These are phyloP conservation scores for Cyanistes caeruleus DNA, from an alignment of 2,113 vertebrate genomes.

Conservation along the genomic window DNA sequence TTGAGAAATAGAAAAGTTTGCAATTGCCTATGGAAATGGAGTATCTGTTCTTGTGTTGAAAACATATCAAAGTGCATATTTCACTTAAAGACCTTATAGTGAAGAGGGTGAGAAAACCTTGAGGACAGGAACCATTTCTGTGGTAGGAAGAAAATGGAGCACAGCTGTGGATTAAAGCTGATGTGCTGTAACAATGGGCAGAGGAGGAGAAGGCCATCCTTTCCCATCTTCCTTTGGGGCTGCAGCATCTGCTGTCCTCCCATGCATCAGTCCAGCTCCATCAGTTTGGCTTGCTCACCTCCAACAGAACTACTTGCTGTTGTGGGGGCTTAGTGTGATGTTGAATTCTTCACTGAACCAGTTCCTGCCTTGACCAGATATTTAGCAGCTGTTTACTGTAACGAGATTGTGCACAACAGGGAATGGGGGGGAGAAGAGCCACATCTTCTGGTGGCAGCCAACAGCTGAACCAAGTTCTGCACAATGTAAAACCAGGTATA, in stretches of 20 bases:
- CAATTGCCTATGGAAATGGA: not conserved
- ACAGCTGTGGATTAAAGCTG: not conserved
- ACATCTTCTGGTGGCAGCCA: not conserved
- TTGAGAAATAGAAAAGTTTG: not conserved
- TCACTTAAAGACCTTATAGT: not conserved
- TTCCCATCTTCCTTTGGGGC: not conserved
- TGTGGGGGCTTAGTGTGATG: not conserved
- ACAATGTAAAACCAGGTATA: not conserved
- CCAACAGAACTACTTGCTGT: not conserved
- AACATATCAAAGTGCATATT: rapidly evolving
- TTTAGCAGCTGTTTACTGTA: not conserved
- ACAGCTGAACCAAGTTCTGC: not conserved
- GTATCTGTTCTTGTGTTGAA: not conserved
- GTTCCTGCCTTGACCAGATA: not conserved
- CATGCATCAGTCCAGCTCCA: not conserved
- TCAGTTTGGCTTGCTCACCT: not conserved
- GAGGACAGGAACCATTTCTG: not conserved
- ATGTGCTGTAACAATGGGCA: not conserved
- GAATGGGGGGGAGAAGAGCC: not conserved
- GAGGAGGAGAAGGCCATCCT: not conserved
- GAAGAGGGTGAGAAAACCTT: not conserved
- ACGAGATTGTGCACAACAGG: not conserved
- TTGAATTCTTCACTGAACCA: not conserved
- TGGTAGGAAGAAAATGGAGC: not conserved
- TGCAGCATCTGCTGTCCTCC: not conserved